Base-by-base conservation (phyloP, 2,888 invertebrate species). In the Rotaria socialis region DNA sequence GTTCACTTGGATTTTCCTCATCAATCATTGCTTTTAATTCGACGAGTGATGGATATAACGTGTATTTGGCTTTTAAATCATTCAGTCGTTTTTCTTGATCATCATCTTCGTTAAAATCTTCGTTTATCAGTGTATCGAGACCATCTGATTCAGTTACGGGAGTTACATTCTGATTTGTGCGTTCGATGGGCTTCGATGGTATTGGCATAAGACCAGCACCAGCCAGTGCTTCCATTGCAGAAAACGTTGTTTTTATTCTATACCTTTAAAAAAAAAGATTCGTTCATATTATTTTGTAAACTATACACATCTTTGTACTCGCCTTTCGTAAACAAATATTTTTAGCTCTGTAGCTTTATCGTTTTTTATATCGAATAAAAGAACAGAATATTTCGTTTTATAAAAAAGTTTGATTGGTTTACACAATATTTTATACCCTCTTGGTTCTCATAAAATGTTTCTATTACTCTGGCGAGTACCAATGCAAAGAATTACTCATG, bases 171-270 rank as follows among this genome's bases (percentile, higher is more conserved):
- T 3, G 19, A 27, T 67, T 35, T 5, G 5, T 41, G 6, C 19
- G n/a, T 2, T 27, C 27, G 14, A 16, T 16, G 6, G 35, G 19
- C 14, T 80, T 43, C 24, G 47, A n/a, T 47, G 80, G 80, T 80
- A 47, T 14, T 47, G 80, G n/a, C 3, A 80, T 1, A 24, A 80
- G 24, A 80, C 80, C 80, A n/a, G 80, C 80, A n/a, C 47, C 43
- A 47, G 24, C 80, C 19, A 80, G 47, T 80, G 80, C 80, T 47
- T 80, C 80, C 80, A 80, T 80, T 67, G 67, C 6, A 6, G 35
- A 67, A 67, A 3, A 19, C 4, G 16, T 41, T 7, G 67, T 35
- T 27, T 35, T 41, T 35, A 5, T 6, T 19, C 16, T 35, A 35
- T 67, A 19, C 6, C 35, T 67, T 11, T 10, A 24, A 19, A 67